Base-by-base conservation (phyloP, 2,888 invertebrate genomes). In the Myathropa florea region DNA sequence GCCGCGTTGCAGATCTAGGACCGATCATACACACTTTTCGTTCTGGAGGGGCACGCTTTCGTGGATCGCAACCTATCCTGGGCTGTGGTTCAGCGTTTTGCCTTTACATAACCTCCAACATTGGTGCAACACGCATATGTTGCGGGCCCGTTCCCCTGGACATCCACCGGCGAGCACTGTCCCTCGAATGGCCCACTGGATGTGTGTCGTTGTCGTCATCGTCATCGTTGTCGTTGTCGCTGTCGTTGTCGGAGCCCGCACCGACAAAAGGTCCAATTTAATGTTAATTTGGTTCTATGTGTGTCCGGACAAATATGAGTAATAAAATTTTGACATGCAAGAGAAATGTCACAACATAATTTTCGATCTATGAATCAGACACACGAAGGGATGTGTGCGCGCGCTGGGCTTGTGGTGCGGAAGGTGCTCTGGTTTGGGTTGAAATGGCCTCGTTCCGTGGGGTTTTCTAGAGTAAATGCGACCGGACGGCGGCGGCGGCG, bases 261-360 rank as follows among this genome's bases (percentile, higher is more conserved):
- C 86, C 86, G 86, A 87, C 87, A 87, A 87, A 87, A 87, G 87
- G 83, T 76, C 72, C 87, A 83, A 87, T 88, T 86, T 79, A 83
- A 88, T 88, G 88, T 88, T 88, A 88, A 88, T 88, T 88, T 88
- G 88, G 86, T 88, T 83, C 88, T 83, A 87, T 87, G 83, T 87
- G 87, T 88, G 88, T 88, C 64, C 82, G 87, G 82, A 87, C 87
- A 87, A 87, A 89, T 88, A 89, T 89, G 89, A 89, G 88, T 89
- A 89, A 89, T 89, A 89, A 89, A 89, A 89, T 89, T 89, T 88
- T 89, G 88, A 89, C 89, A 89, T 89, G 89, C 89, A 88, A 89
- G 89, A 89, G 86, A 88, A 89, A 89, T 89, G 89, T 89, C 89
- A 89, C 89, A 89, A 89, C 89, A 89, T 89, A 89, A 89, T 89